A percentile compares a stretch with the other conserved stretches of the same genome.
Conservation (phyloP, 2,113 vertebrate genomes). For the Elachura formosa region DNA sequence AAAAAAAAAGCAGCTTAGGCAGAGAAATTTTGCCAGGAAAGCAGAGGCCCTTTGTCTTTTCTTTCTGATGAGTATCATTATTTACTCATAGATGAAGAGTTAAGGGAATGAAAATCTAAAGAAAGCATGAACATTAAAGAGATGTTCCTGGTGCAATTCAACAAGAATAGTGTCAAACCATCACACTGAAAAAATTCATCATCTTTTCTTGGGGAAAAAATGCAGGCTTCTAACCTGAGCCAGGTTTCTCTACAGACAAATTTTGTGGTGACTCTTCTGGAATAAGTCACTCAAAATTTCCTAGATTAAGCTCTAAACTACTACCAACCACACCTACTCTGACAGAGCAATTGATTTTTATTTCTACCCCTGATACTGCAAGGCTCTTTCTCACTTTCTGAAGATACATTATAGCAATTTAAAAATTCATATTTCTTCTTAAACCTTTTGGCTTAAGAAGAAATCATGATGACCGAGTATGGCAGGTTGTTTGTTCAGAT, state of each 20-base stretch:
- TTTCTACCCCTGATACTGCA: constrained; percentile 1
- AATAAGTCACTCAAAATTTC: not conserved
- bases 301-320: not conserved
- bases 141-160: not conserved
- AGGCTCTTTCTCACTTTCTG: not conserved
- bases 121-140: not conserved
- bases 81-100: not conserved
- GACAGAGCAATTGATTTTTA: not conserved
- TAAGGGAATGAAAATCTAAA: not conserved
- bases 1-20: not conserved
- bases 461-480: not conserved
- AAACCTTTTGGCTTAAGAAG: not conserved
- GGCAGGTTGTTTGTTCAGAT: not conserved
- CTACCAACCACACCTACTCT: not conserved
- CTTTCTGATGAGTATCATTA: not conserved
- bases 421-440: not conserved
- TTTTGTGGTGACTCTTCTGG: not conserved
- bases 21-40: not conserved
- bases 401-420: not conserved
- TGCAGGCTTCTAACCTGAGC: not conserved
- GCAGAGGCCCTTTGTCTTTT: not conserved
- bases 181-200: not conserved
- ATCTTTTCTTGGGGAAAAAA: not conserved
- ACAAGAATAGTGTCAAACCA: not conserved
- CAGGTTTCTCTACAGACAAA: not conserved